These are phyloP conservation scores for Mesodorylaimus sp. DNA, from an alignment of 2,888 invertebrate genomes.

Conservation along the genomic window DNA sequence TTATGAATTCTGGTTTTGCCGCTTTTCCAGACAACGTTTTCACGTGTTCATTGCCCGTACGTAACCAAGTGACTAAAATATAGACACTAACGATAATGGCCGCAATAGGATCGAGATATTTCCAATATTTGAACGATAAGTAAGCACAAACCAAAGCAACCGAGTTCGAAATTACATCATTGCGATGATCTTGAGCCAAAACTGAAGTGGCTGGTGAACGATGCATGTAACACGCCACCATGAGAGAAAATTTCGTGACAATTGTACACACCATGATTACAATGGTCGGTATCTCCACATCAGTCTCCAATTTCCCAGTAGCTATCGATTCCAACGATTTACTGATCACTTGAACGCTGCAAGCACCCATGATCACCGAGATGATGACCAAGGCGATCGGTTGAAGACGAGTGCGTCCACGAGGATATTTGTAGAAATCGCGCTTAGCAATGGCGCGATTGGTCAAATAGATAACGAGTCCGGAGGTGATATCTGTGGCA, in stretches of 20 bases:
- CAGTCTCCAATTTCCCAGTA: constrained; percentile 17
- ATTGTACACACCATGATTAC: constrained; percentile 25
- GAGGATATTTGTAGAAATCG: constrained; percentile 35
- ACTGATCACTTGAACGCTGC: constrained; percentile 32
- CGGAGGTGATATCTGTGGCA: constrained; percentile 35
- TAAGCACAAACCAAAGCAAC: constrained; percentile 35
- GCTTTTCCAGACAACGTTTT: constrained; percentile 23
- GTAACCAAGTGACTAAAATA: constrained; percentile 29
- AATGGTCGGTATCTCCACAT: constrained; percentile 17
- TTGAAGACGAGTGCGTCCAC: constrained; percentile 34
- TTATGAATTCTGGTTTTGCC: constrained; percentile 28
- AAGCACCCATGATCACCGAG: constrained; percentile 36
- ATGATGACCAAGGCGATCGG: constrained; percentile 35
- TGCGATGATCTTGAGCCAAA: constrained; percentile 32
- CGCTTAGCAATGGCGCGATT: constrained; percentile 31
- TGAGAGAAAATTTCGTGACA: constrained; percentile 19
- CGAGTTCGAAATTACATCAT: constrained; percentile 37
- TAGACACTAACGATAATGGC: constrained; percentile 36
- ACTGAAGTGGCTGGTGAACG: constrained; percentile 14
- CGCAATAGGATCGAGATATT: constrained; percentile 36
- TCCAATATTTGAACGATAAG: constrained; percentile 23
- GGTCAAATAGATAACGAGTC: constrained; percentile 32
- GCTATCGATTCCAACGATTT: constrained; percentile 18
- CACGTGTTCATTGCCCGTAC: constrained; percentile 32
- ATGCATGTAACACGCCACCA: constrained; percentile 18